A percentile compares a stretch with the other conserved stretches of the same genome.
Evolutionary conservation across 2,797 vertebrate species (phyloP).

Genomic region (Uromys caudimaculatus): DNA sequence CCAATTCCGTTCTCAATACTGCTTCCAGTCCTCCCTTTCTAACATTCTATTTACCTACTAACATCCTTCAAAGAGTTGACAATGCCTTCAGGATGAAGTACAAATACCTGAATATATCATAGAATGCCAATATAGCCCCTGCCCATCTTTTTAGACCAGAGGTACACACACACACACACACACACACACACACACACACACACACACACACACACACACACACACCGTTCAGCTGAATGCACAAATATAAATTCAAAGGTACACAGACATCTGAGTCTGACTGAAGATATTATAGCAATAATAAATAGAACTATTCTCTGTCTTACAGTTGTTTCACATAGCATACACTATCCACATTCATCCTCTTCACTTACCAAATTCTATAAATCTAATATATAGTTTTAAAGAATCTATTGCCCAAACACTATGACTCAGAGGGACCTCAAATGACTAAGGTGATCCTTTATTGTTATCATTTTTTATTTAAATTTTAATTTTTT

Average conservation of each 20-base stretch:
- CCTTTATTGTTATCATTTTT: background rate
- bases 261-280: background rate
- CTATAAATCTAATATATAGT: background rate
- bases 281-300: background rate
- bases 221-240: background rate
- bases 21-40: conserved; percentile 27
- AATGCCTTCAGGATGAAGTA: conserved; percentile 40
- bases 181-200: background rate
- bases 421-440: background rate
- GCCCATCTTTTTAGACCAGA: background rate
- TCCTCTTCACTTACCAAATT: background rate
- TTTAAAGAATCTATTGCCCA: background rate
- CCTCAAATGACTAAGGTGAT: fast-evolving
- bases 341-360: background rate
- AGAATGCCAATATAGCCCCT: background rate
- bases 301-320: background rate
- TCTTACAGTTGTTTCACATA: background rate
- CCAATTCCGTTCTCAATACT: conserved; percentile 34
- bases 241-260: background rate
- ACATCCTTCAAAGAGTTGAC: conserved; percentile 44
- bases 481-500: too few species aligned
- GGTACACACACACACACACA: background rate
- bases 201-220: background rate
- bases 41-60: background rate
- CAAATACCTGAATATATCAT: conserved; percentile 2